Conservation (phyloP, 2,797 vertebrate genomes). For the Gobionotothen gibberifrons region DNA sequence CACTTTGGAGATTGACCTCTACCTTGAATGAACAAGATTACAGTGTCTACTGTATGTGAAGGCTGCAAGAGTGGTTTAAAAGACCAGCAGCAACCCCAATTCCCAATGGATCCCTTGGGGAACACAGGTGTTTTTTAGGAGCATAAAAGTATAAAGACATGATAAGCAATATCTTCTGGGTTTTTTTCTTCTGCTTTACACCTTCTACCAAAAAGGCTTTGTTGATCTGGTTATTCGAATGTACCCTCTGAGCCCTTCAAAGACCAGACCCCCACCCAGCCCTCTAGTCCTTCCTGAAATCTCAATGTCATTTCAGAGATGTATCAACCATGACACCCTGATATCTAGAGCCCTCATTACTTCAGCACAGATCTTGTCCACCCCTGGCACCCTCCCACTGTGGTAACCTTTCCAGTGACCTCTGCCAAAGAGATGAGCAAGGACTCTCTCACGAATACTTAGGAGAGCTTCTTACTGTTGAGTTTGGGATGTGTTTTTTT, state of each 20-base stretch:
- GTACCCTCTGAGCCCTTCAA: slow-evolving; percentile 20
- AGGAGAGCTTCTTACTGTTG: neutral
- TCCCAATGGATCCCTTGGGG: neutral
- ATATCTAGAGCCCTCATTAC: slow-evolving; percentile 67
- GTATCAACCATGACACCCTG: slow-evolving; percentile 54
- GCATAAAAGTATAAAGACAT: slow-evolving; percentile 2
- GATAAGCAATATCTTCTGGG: neutral
- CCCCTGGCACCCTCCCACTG: slow-evolving; percentile 52
- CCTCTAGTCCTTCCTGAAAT: slow-evolving; percentile 38
- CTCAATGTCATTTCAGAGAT: slow-evolving; percentile 48
- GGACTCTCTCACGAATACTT: slow-evolving; percentile 16
- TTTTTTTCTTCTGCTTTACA: neutral
- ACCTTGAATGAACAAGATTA: slow-evolving; percentile 23
- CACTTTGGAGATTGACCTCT: slow-evolving; percentile 29
- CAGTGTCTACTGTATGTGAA: slow-evolving; percentile 15
- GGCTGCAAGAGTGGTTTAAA: slow-evolving; percentile 7
- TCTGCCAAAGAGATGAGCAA: slow-evolving; percentile 40
- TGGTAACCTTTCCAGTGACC: slow-evolving; percentile 27
- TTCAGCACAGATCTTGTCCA: slow-evolving; percentile 71
- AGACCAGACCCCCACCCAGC: slow-evolving; percentile 28
- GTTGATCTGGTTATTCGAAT: slow-evolving; percentile 14
- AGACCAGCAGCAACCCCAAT: slow-evolving; percentile 2
- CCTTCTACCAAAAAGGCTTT: slow-evolving; percentile 19
- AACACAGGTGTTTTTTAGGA: neutral
- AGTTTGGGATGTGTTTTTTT: neutral